A percentile compares a stretch with the other conserved stretches of the same genome.
phyloP scores from a whole-genome alignment of 2,797 vertebrate genomes.

The Nothura maculosa region DNA sequence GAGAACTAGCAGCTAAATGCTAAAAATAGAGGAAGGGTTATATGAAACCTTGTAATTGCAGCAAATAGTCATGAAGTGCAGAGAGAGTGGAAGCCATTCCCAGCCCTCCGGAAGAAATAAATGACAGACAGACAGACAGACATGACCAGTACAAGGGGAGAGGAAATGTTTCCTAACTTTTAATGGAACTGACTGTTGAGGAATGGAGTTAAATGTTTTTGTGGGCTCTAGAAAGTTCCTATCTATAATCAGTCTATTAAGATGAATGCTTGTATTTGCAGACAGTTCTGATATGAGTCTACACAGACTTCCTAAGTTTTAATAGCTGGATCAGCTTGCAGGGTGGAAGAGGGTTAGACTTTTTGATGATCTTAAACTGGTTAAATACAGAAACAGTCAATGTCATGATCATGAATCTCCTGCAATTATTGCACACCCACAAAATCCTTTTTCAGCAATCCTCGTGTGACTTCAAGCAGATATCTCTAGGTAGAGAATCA shows the following conservation, averaged over 20 bases:
- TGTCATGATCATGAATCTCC: not conserved
- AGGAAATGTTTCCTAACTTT: constrained; percentile 1
- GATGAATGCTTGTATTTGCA: constrained; percentile 21
- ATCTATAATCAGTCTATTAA: constrained; percentile 6
- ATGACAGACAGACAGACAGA: not conserved
- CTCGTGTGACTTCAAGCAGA: not conserved
- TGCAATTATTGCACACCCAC: not conserved
- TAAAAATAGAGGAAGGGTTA: constrained; percentile 49
- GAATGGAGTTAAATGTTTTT: not conserved
- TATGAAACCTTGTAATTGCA: not conserved
- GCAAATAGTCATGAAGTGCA: not conserved
- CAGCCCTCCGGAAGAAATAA: not conserved
- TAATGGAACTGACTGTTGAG: not conserved
- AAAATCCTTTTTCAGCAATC: not conserved
- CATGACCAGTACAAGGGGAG: not conserved
- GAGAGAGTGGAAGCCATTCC: not conserved
- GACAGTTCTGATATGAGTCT: not conserved
- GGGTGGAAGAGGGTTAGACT: not conserved
- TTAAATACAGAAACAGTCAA: not conserved
- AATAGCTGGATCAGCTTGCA: not conserved
- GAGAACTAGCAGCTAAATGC: not conserved
- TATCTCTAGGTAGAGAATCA: not conserved
- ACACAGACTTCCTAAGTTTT: not conserved
- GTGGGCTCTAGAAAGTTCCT: constrained; percentile 21
- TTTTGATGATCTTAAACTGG: not conserved